A percentile compares a stretch with the other conserved stretches of the same genome.
Conservation (phyloP, 2,797 vertebrate genomes). For the Pantherophis vulpinus region DNA sequence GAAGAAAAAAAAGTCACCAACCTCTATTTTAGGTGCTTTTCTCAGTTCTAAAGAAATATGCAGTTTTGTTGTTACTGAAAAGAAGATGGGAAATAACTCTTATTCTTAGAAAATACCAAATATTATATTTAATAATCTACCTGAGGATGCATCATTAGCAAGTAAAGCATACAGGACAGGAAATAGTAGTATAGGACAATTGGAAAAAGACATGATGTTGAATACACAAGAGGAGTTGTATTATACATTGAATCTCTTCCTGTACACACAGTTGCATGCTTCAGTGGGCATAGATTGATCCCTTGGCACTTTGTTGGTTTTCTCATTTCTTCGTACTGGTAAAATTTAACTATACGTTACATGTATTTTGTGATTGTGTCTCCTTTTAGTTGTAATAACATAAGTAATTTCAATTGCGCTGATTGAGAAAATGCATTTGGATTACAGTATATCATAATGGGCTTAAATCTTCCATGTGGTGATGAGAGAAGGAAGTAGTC, state of each 20-base stretch:
- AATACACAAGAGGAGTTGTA: not conserved
- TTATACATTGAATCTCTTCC: not conserved
- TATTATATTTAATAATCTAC: constrained; percentile 9
- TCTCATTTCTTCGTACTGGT: not conserved
- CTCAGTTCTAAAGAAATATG: not conserved
- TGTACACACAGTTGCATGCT: not conserved
- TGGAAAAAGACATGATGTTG: not conserved
- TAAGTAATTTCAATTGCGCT: not conserved
- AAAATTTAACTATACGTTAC: not conserved
- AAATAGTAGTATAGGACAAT: not conserved
- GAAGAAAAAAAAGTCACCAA: not conserved
- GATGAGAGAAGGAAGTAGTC: not conserved
- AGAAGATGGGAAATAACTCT: not conserved
- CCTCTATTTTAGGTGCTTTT: not conserved
- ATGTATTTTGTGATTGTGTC: not conserved
- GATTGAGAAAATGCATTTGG: not conserved
- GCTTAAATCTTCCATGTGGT: not conserved
- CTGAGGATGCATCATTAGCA: constrained; percentile 1
- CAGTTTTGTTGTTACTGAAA: not conserved
- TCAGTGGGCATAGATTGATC: not conserved
- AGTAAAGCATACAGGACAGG: not conserved
- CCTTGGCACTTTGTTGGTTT: not conserved
- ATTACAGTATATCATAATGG: not conserved
- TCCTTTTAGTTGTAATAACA: not conserved
- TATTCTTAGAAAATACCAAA: not conserved